Evolutionary conservation across 2,797 vertebrate species (phyloP).

Genomic region (Oreortyx pictus): DNA sequence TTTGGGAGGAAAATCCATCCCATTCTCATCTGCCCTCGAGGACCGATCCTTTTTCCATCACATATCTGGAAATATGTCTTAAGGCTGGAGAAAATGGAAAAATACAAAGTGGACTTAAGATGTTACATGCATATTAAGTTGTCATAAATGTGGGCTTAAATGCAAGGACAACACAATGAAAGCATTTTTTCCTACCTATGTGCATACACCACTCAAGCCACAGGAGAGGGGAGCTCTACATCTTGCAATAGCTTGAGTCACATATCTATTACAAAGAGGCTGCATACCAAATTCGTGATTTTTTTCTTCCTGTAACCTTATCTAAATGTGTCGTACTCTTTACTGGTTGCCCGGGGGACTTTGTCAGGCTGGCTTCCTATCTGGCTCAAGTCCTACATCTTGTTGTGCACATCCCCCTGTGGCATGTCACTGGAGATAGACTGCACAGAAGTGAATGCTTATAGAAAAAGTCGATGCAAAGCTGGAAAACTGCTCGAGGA

Average conservation of each 20-base stretch:
- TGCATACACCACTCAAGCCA: neutral
- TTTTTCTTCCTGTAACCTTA: constrained; percentile 26
- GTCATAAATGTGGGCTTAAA: neutral
- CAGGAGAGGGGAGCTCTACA: neutral
- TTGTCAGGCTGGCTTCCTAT: neutral
- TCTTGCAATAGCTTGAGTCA: neutral
- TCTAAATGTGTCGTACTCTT: constrained; percentile 10
- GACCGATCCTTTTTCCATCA: neutral
- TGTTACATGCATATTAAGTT: neutral
- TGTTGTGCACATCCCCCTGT: neutral
- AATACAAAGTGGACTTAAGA: constrained; percentile 12
- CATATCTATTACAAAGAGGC: neutral
- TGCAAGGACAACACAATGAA: neutral
- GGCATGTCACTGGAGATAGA: neutral
- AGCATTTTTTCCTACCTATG: neutral
- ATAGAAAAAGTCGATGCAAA: neutral
- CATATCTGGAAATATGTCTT: neutral
- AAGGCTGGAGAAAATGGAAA: constrained; percentile 11
- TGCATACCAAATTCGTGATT: constrained; percentile 6
- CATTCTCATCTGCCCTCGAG: neutral
- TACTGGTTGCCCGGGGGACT: constrained; percentile 27
- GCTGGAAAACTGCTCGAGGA: neutral
- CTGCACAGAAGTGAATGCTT: neutral
- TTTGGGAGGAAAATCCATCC: constrained; percentile 26
- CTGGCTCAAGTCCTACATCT: constrained; percentile 29